These are phyloP conservation scores for Margaritifera margaritifera DNA, from an alignment of 2,888 invertebrate species.

Conservation along the genomic window DNA sequence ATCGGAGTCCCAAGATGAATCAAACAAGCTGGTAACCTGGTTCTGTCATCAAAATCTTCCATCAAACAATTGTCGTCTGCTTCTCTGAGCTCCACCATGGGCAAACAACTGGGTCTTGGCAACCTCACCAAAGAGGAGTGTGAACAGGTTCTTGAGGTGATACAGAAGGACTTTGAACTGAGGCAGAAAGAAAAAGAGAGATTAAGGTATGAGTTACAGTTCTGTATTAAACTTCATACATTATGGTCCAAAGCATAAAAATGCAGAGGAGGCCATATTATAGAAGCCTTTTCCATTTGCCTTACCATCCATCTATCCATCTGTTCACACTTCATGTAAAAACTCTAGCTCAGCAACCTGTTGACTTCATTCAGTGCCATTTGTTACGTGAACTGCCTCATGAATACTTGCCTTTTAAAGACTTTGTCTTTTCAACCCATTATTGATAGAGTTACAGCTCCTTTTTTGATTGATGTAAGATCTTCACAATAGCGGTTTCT, in stretches of 20 bases:
- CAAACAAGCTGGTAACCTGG: no score
- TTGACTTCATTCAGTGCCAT: no score
- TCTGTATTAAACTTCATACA: not conserved
- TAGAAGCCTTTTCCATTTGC: not conserved
- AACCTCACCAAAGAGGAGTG: slow-evolving; percentile 68
- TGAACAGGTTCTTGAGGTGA: slow-evolving; percentile 64
- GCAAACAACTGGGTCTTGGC: slow-evolving; percentile 58
- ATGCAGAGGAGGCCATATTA: not conserved
- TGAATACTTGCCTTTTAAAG: no score
- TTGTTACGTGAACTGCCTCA: no score
- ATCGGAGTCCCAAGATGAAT: no score
- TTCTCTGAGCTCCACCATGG: slow-evolving; percentile 28
- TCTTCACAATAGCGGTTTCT: no score
- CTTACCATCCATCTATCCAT: not conserved
- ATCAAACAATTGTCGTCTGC: no score
- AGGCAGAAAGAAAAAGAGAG: slow-evolving; percentile 65
- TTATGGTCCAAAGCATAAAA: not conserved
- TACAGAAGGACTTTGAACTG: slow-evolving; percentile 69
- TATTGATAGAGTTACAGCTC: no score
- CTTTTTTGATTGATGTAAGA: no score
- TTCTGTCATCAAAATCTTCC: no score
- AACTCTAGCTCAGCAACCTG: no score
- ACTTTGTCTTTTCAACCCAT: no score
- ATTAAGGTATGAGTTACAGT: slow-evolving; percentile 50
- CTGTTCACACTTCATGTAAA: not conserved